Evolutionary conservation across 2,797 vertebrate species (phyloP), one percentile per base, ranked within the genome.

Genomic region (Sebastiscus tertius): DNA sequence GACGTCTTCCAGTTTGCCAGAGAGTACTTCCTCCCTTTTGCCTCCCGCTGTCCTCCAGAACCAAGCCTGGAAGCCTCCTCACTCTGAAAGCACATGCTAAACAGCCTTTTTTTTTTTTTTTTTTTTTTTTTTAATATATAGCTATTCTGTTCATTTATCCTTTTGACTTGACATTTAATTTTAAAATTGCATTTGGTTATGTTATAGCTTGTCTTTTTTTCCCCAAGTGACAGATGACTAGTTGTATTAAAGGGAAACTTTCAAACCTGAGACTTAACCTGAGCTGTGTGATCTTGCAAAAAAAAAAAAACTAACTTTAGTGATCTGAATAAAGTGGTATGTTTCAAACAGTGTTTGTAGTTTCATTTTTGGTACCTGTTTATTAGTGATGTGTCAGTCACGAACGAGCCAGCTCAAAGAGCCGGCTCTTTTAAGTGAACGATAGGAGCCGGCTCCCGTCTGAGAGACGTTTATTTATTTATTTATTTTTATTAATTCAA

Each of bases 1-100:
- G 95, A 99, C 7, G 91, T 97, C 24, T 81, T 97, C 81, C 88
- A 94, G 61, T 98, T 98, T 67, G 96, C 97, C 0, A 93, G 92
- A 2, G 95, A 98, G 61, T 97, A 96, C 88, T 99, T 99, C 56
- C 83, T 91, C 1, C 87, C 94, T 2, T 97, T 97, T 2, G 8
- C 92, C 4, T 20, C 27, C 4, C 59, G 13, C 18, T 31, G 1
- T 27, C 66, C 75, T 63, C 75, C 87, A 67, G 81, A 85, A 65
- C 55, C 68, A 29, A 82, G 77, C 26, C 58, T 60, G n/a, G 72
- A 77, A 59, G 9, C 34, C 4, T 65, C 80, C 5, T 77, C 24
- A 49, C 36, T 29, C 27, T 90, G 63, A 89, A 55, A 36, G 34
- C 34, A 36, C 34, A 36, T 36, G 34, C 34, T 36, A 36, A 36